Percentiles rank a stretch among this genome's conserved stretches.
phyloP scores from a whole-genome alignment of 30 jellyfish, hydroid and myxozoan genomes.

The Aurelia sp. region DNA sequence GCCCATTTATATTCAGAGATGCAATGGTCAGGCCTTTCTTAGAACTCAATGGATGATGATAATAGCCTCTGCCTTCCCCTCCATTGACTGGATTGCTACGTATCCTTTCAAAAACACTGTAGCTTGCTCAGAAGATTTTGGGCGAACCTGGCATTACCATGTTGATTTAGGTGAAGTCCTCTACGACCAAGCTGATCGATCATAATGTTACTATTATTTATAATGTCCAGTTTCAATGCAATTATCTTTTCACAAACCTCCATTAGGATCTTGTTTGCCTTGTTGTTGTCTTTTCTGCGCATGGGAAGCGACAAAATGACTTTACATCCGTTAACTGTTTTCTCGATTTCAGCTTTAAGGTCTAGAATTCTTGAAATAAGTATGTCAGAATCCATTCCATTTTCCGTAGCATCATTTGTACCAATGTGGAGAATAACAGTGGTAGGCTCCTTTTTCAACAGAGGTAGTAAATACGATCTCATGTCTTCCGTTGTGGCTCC shows the following conservation, averaged over 20 bases:
- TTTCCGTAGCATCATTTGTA: constrained; percentile 12
- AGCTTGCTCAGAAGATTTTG: constrained; percentile 10
- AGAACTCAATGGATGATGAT: not conserved
- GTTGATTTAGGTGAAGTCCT: not conserved
- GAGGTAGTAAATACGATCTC: constrained; percentile 1
- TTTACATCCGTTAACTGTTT: not conserved
- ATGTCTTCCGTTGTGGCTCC: constrained; percentile 24
- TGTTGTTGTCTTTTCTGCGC: constrained; percentile 25
- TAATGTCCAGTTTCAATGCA: not conserved
- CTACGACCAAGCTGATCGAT: constrained; percentile 5
- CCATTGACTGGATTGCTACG: not conserved
- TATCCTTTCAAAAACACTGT: not conserved
- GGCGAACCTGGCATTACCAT: constrained; percentile 15
- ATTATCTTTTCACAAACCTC: constrained; percentile 2
- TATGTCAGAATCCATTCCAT: constrained; percentile 10
- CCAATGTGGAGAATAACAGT: constrained; percentile 4
- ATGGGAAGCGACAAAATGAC: constrained; percentile 1
- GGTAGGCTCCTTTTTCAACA: not conserved
- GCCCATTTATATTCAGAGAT: constrained; percentile 13
- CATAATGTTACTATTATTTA: constrained; percentile 11
- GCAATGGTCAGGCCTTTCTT: constrained; percentile 4
- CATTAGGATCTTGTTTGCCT: constrained; percentile 11
- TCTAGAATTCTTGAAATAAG: constrained; percentile 1
- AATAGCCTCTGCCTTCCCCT: not conserved
- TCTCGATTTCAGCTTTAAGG: constrained; percentile 10